Conservation (phyloP, 2,113 vertebrate species). For the Corydoras sp. region DNA sequence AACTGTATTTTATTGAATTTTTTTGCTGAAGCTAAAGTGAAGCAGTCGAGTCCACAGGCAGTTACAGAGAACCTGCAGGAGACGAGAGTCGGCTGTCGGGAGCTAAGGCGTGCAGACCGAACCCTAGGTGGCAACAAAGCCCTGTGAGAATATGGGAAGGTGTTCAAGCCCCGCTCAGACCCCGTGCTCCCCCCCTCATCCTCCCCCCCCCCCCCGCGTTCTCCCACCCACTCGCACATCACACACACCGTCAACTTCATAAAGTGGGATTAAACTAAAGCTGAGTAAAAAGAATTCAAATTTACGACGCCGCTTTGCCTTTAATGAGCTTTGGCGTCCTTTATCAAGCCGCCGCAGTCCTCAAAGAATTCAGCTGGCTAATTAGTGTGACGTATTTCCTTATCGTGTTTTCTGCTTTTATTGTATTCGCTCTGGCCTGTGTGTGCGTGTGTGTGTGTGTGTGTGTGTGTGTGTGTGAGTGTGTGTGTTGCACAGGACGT, state of each 20-base stretch:
- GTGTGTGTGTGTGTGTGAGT: slow-evolving; percentile 16
- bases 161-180: slow-evolving; percentile 24
- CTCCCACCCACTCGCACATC: slow-evolving; percentile 16
- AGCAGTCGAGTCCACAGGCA: too few species aligned
- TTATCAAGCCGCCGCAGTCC: slow-evolving; percentile 59
- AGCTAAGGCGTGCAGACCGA: slow-evolving; percentile 18
- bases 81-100: background rate
- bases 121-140: slow-evolving; percentile 59
- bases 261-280: slow-evolving; percentile 55
- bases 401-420: slow-evolving; percentile 56
- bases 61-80: background rate
- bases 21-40: too few species aligned
- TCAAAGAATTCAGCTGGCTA: slow-evolving; percentile 59
- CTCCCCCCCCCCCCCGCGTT: slow-evolving; percentile 15
- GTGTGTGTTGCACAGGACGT: slow-evolving; percentile 20
- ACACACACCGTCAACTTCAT: slow-evolving; percentile 44
- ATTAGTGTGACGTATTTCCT: slow-evolving; percentile 60
- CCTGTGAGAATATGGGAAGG: slow-evolving; percentile 32
- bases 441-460: slow-evolving; percentile 16
- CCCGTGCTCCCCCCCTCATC: slow-evolving; percentile 8
- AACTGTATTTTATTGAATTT: too few species aligned
- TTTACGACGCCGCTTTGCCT: slow-evolving; percentile 43
- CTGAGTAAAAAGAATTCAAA: slow-evolving; percentile 55
- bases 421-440: slow-evolving; percentile 42
- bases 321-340: slow-evolving; percentile 53